Conservation (phyloP, 2,113 vertebrate genomes). For the Perccottus glenii region DNA sequence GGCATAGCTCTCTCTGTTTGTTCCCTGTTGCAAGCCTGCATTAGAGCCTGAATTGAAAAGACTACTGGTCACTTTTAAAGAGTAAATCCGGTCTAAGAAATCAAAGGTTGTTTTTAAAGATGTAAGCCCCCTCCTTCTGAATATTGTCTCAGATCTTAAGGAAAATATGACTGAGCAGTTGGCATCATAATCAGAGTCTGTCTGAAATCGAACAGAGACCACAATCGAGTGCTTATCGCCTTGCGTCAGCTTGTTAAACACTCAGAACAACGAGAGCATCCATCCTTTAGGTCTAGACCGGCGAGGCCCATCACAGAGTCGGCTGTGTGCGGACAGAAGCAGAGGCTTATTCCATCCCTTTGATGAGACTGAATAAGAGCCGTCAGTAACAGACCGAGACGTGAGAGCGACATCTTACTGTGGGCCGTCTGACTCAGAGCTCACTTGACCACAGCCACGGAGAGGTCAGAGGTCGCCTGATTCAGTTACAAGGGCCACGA, state of each 20-base stretch:
- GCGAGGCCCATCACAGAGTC: slow-evolving; percentile 51
- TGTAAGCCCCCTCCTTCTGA: too few species aligned
- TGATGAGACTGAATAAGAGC: slow-evolving; percentile 52
- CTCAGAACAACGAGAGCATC: slow-evolving; percentile 36
- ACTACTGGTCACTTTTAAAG: too few species aligned
- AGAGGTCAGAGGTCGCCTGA: slow-evolving; percentile 26
- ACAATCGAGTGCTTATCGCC: slow-evolving; percentile 37
- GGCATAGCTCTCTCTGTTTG: too few species aligned
- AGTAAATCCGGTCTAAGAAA: too few species aligned
- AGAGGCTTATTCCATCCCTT: slow-evolving; percentile 69
- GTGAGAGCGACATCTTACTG: background rate
- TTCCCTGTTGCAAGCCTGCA: too few species aligned
- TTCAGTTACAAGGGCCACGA: slow-evolving; percentile 20
- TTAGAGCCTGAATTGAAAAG: too few species aligned
- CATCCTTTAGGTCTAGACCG: slow-evolving; percentile 23
- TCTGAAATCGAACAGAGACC: slow-evolving; percentile 28
- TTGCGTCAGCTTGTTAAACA: slow-evolving; percentile 51
- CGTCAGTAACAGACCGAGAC: slow-evolving; percentile 4
- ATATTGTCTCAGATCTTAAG: too few species aligned
- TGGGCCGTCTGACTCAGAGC: slow-evolving; percentile 15
- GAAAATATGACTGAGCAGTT: slow-evolving; percentile 20
- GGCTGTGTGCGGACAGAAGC: slow-evolving; percentile 59
- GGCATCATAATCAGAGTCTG: slow-evolving; percentile 51
- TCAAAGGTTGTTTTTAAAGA: too few species aligned
- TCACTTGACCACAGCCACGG: slow-evolving; percentile 10